A percentile compares a stretch with the other conserved stretches of the same genome.
Evolutionary conservation across 1,140 invertebrate species (phyloP).

Genomic region (Neodiprion fabricii): DNA sequence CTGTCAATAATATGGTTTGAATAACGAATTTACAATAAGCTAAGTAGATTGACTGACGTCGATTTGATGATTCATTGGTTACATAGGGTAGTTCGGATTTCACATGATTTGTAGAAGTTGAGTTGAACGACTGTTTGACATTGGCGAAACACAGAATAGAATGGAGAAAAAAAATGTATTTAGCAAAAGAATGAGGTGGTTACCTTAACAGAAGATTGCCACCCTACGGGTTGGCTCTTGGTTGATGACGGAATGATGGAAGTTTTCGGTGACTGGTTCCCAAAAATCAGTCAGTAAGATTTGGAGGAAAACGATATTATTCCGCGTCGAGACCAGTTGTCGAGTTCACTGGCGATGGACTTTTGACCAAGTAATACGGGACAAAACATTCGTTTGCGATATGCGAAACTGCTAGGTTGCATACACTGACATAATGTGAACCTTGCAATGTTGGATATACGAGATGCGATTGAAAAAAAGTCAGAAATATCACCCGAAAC

Average conservation of each 20-base stretch:
- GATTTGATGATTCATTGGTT: neutral
- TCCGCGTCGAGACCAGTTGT: slow-evolving; percentile 44
- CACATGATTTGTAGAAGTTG: neutral
- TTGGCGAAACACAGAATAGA: neutral
- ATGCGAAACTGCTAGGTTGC: neutral
- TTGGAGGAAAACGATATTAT: slow-evolving; percentile 31
- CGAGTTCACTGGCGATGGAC: slow-evolving; percentile 38
- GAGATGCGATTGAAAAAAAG: neutral
- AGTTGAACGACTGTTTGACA: neutral
- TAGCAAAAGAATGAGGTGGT: neutral
- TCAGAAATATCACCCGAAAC: neutral
- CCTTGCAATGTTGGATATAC: neutral
- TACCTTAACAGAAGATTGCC: slow-evolving; percentile 61
- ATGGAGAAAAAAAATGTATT: neutral
- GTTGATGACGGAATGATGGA: slow-evolving; percentile 63
- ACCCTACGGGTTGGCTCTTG: slow-evolving; percentile 61
- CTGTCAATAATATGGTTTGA: too few relatives aligned
- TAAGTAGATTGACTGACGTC: neutral
- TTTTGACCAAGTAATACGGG: slow-evolving; percentile 29
- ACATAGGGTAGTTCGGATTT: neutral
- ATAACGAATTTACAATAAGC: too few relatives aligned
- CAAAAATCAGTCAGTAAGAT: slow-evolving; percentile 61
- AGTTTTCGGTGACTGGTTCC: slow-evolving; percentile 59
- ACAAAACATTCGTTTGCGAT: slow-evolving; percentile 49
- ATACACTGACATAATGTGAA: neutral